Base-by-base conservation (phyloP, 2,888 invertebrate species). In the Stenodema calcarata region DNA sequence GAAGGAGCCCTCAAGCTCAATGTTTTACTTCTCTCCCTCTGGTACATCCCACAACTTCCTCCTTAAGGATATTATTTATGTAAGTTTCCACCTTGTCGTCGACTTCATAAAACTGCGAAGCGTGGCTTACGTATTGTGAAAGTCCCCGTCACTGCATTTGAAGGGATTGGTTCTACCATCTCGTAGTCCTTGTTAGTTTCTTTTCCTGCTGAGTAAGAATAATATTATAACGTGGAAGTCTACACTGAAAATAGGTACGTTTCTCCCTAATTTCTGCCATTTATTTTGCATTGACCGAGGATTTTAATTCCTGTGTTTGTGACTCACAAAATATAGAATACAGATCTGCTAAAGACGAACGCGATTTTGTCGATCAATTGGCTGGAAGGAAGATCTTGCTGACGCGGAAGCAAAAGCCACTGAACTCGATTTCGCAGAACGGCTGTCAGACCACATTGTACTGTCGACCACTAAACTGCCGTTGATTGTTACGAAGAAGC, bases 51-150 rank as follows among this genome's bases (percentile, higher is more conserved):
- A 54, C 54, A 54, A 62, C 62, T 62, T 62, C 62, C 62, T 62
- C 23, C 23, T 6, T 23, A 9, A 23, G 62, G 23, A 14, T 62
- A 62, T 62, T 62, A 62, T 62, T 62, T 62, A 62, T 62, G 62
- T 62, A 62, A 62, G 23, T 62, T 35, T 62, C 62, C 62, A 62
- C 62, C 62, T 23, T 62, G 23, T 62, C 23, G 27, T 12, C 9
- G 62, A 62, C 62, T 62, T 62, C 23, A 62, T 62, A 62, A 62
- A 62, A 62, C 62, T 62, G 62, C 62, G 23, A 62, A 62, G 18
- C 62, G 62, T 62, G 62, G 62, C 62, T 62, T 62, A 62, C 62
- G 62, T 62, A 62, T 62, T 62, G 62, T 62, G 62, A 62, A 62
- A 62, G 62, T 62, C 12, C 62, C 62, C 62, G 62, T 62, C 62